Evolutionary conservation across 2,888 invertebrate species (phyloP).

Genomic region (Pedicia rivosa): DNA sequence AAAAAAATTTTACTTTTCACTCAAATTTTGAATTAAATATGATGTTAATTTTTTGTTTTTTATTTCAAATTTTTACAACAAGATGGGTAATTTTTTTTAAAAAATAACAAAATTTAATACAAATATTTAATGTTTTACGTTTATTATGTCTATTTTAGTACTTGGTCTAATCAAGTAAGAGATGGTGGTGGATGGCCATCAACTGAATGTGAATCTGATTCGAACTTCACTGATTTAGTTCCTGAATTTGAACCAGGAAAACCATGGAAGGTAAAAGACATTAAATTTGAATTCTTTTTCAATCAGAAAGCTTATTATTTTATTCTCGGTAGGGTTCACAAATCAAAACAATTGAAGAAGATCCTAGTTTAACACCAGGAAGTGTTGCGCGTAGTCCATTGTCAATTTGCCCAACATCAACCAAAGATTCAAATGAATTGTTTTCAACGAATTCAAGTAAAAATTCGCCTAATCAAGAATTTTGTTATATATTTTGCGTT

Average conservation of each 20-base stretch:
- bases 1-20: no score
- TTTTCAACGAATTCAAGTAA: slow-evolving; percentile 51
- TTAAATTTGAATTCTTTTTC: background rate
- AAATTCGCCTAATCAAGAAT: slow-evolving; percentile 52
- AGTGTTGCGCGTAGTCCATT: slow-evolving; percentile 78
- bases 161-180: slow-evolving; percentile 66
- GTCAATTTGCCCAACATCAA: slow-evolving; percentile 57
- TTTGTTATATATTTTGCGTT: no score
- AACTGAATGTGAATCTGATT: slow-evolving; percentile 41
- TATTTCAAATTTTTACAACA: no score
- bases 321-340: slow-evolving; percentile 41
- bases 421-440: slow-evolving; percentile 68
- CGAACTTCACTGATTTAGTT: slow-evolving; percentile 70
- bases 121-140: slow-evolving; percentile 6
- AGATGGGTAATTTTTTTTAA: slow-evolving; percentile 36
- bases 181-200: slow-evolving; percentile 64
- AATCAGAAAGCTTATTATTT: slow-evolving; percentile 1
- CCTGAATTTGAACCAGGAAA: slow-evolving; percentile 98
- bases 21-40: no score
- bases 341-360: slow-evolving; percentile 92
- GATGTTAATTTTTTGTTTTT: no score
- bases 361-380: slow-evolving; percentile 93
- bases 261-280: slow-evolving; percentile 73
- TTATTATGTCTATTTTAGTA: slow-evolving; percentile 27
- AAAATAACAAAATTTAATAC: slow-evolving; percentile 5